Evolutionary conservation across 2,797 vertebrate genomes (phyloP).

Genomic region (Coluber constrictor): DNA sequence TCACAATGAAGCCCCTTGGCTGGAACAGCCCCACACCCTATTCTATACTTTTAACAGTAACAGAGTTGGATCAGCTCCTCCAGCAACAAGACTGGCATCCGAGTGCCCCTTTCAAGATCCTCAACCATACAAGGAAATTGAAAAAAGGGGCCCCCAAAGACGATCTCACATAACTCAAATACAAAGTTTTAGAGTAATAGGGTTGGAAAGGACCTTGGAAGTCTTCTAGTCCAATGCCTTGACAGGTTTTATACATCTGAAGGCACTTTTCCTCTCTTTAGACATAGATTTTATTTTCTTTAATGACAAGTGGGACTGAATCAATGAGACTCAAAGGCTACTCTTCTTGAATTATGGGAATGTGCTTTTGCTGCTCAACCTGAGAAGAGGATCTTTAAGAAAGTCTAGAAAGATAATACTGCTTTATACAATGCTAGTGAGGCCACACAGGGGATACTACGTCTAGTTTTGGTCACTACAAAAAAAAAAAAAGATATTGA

Average conservation of each 20-base stretch:
- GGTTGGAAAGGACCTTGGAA: background rate
- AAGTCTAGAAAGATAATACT: background rate
- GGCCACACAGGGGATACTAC: background rate
- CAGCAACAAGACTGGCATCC: background rate
- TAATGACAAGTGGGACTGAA: too few relatives aligned
- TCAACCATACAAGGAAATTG: slow-evolving; percentile 4
- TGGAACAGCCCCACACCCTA: background rate
- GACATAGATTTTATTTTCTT: too few relatives aligned
- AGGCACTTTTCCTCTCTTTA: background rate
- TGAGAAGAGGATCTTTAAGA: background rate
- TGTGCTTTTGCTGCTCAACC: too few relatives aligned
- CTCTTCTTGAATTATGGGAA: too few relatives aligned
- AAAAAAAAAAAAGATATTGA: too few relatives aligned
- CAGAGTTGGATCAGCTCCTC: background rate
- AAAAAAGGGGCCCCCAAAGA: slow-evolving; percentile 4
- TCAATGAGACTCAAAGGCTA: too few relatives aligned
- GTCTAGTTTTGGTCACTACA: too few relatives aligned
- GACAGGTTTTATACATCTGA: background rate
- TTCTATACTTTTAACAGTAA: rapidly evolving
- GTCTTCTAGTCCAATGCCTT: background rate
- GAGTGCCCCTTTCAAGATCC: background rate
- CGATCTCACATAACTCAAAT: slow-evolving; percentile 31
- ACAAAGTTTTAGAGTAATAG: background rate
- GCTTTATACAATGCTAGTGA: background rate
- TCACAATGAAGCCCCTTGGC: background rate